These are phyloP conservation scores for Tetranychus piercei DNA, from an alignment of 2,888 invertebrate genomes.

Conservation along the genomic window DNA sequence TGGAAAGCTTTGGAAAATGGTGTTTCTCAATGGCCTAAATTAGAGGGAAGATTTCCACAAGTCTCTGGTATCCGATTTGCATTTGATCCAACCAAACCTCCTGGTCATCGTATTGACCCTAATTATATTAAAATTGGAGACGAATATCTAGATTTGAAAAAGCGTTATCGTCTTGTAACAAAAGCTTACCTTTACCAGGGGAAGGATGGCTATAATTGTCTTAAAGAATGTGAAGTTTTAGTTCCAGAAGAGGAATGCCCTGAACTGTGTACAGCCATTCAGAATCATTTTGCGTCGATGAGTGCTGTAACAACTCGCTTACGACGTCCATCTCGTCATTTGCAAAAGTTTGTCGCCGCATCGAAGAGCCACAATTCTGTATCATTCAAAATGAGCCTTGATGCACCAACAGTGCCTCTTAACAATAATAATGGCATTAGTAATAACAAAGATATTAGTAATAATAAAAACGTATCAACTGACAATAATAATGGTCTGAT, in stretches of 20 bases:
- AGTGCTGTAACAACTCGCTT: constrained; percentile 1
- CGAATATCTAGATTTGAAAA: constrained; percentile 50
- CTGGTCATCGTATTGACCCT: constrained; percentile 49
- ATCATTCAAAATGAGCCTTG: constrained; percentile 2
- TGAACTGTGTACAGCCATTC: constrained; percentile 59
- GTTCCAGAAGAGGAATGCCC: constrained; percentile 71
- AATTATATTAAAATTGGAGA: constrained; percentile 62
- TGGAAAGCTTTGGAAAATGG: constrained; percentile 60
- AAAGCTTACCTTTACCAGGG: constrained; percentile 62
- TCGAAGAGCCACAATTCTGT: background rate
- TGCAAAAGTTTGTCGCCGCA: background rate
- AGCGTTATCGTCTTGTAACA: constrained; percentile 52
- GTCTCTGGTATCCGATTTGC: constrained; percentile 42
- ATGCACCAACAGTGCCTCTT: background rate
- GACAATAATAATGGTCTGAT: background rate
- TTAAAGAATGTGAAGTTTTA: constrained; percentile 52
- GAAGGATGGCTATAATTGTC: constrained; percentile 65
- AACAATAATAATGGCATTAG: background rate
- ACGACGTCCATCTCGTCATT: background rate
- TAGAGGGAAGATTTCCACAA: constrained; percentile 64
- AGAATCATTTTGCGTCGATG: constrained; percentile 64
- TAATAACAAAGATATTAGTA: background rate
- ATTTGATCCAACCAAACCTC: constrained; percentile 40
- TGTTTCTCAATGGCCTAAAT: constrained; percentile 62
- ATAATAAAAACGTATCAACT: background rate